These are phyloP conservation scores for Drosophila kepulauana DNA, from an alignment of 1,140 invertebrate species.

Conservation along the genomic window DNA sequence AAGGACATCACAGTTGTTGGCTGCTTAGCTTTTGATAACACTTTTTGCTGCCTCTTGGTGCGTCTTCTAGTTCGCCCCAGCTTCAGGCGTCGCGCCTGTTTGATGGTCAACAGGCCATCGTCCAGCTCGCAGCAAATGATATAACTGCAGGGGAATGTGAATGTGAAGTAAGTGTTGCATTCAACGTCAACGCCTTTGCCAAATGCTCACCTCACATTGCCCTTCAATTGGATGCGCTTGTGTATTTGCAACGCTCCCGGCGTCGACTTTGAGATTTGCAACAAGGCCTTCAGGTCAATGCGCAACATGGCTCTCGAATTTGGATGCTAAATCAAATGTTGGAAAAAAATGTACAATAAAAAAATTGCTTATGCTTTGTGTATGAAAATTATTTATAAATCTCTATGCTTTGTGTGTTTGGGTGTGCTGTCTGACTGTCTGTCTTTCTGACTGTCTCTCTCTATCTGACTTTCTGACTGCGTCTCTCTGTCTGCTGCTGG, in stretches of 20 bases:
- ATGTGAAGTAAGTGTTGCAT: neutral
- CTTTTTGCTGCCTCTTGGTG: neutral
- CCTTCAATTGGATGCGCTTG: conserved; percentile 25
- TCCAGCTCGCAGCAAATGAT: conserved; percentile 45
- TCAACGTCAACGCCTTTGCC: neutral
- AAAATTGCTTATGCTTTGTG: conserved; percentile 5
- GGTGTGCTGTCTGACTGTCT: conserved; percentile 9
- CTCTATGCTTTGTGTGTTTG: conserved; percentile 11
- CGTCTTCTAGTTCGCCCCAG: neutral
- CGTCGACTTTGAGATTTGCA: conserved; percentile 36
- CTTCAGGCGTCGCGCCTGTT: conserved; percentile 5
- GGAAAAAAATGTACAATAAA: neutral
- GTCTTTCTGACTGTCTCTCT: neutral
- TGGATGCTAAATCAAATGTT: neutral
- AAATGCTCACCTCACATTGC: conserved; percentile 39
- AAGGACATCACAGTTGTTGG: neutral
- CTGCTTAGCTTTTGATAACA: neutral
- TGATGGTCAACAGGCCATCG: conserved; percentile 30
- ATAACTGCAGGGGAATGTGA: conserved; percentile 23
- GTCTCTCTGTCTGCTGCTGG: conserved; percentile 30
- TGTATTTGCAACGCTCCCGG: neutral
- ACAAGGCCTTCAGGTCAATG: conserved; percentile 50
- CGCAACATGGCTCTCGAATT: conserved; percentile 36
- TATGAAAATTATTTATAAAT: neutral
- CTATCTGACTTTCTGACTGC: conserved; percentile 13